These are phyloP conservation scores for Labroides dimidiatus DNA, from an alignment of 2,797 vertebrate genomes.

Conservation along the genomic window DNA sequence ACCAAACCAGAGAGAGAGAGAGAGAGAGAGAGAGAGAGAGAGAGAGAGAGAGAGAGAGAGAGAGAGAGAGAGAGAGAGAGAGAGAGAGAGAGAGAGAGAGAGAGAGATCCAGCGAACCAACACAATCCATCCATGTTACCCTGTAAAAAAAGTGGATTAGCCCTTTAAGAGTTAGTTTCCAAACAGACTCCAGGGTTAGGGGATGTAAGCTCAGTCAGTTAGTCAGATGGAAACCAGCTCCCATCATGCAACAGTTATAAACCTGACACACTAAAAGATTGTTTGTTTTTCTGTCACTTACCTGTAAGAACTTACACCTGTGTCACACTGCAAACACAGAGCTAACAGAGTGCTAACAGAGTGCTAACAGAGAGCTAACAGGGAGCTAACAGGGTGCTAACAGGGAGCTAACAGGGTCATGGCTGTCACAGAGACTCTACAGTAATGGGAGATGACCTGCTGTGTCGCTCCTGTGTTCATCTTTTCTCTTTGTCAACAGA, in stretches of 20 bases:
- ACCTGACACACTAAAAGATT: conserved; percentile 10
- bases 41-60: no score
- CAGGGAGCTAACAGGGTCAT: conserved; percentile 14
- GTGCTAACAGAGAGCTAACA: no score
- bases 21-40: no score
- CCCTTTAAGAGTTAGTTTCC: conserved; percentile 58
- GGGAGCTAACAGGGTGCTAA: no score
- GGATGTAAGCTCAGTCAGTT: conserved; percentile 48
- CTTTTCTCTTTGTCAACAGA: conserved; percentile 62
- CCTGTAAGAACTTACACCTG: conserved; percentile 36
- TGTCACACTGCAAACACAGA: background rate
- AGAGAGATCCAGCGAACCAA: no score
- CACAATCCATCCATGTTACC: background rate
- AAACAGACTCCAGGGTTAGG: conserved; percentile 30
- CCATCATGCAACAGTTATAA: conserved; percentile 58
- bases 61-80: no score
- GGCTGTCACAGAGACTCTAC: conserved; percentile 36
- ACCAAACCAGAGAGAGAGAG: no score
- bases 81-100: conserved; percentile 1
- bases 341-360: no score
- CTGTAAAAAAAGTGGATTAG: background rate
- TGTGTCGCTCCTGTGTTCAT: conserved; percentile 43
- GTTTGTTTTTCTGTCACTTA: conserved; percentile 28
- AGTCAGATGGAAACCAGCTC: conserved; percentile 38
- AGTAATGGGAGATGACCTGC: conserved; percentile 55